Conservation (phyloP, 2,797 vertebrate species). For the Urocyon cinereoargenteus region DNA sequence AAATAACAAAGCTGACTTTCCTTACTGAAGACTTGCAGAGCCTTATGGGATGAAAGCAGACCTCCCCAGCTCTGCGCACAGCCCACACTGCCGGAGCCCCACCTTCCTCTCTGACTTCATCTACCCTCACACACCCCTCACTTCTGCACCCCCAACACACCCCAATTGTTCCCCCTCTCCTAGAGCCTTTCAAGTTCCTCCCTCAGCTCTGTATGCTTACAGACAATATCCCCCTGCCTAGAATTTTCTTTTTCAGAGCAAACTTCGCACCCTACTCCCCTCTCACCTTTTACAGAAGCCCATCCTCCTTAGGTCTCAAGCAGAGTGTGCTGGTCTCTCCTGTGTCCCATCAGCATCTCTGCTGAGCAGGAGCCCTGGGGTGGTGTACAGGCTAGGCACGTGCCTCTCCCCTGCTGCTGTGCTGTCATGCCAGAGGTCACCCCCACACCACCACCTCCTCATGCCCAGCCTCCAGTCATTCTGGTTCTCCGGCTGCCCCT, state of each 20-base stretch:
- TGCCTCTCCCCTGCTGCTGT: not conserved
- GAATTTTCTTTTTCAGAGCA: not conserved
- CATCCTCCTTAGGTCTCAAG: too few species aligned
- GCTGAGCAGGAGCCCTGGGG: not conserved
- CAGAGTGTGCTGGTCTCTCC: not conserved
- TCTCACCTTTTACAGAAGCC: not conserved
- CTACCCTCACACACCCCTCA: too few species aligned
- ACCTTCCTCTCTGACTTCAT: not conserved
- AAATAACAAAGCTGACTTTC: not conserved
- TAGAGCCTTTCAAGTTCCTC: not conserved
- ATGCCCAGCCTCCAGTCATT: not conserved
- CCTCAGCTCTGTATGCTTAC: not conserved
- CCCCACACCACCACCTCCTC: not conserved
- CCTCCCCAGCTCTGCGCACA: rapidly evolving
- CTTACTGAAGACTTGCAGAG: not conserved
- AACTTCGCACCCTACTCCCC: not conserved
- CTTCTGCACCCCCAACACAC: not conserved
- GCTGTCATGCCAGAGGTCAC: not conserved
- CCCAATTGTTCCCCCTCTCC: not conserved
- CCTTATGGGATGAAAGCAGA: not conserved
- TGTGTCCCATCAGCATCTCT: not conserved
- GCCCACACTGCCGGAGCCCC: not conserved
- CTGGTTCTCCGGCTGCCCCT: not conserved
- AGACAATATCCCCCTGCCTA: not conserved
- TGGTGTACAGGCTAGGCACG: not conserved